Conservation (phyloP, 1,140 invertebrate genomes). For the Drosophila tropicalis region DNA sequence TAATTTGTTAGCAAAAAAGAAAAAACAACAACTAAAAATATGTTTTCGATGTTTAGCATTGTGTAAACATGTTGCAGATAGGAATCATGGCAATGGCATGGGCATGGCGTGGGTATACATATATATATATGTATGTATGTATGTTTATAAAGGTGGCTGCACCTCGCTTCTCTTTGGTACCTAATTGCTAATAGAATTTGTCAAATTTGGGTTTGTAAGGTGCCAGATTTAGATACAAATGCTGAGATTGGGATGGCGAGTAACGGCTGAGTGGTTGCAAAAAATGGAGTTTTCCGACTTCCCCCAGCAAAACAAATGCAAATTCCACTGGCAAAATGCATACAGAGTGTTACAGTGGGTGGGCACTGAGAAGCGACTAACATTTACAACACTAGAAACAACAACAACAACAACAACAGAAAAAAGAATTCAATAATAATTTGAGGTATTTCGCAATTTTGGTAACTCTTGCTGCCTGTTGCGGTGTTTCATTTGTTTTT, state of each 20-base stretch:
- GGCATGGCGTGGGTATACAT: neutral
- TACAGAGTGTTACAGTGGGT: constrained; percentile 67
- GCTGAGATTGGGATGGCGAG: constrained; percentile 14
- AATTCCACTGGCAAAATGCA: constrained; percentile 43
- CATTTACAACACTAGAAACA: constrained; percentile 65
- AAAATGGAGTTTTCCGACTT: constrained; percentile 49
- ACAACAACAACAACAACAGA: constrained; percentile 61
- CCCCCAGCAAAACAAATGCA: constrained; percentile 48
- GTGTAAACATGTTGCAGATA: constrained; percentile 46
- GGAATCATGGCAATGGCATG: constrained; percentile 18
- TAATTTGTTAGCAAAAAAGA: neutral
- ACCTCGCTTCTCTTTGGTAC: neutral
- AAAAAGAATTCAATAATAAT: constrained; percentile 75
- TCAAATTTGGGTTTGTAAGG: constrained; percentile 67
- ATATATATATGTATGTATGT: no score
- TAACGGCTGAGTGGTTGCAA: constrained; percentile 63
- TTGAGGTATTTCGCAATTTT: constrained; percentile 67
- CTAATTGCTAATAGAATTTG: constrained; percentile 67
- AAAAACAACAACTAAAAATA: neutral
- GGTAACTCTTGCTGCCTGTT: constrained; percentile 29
- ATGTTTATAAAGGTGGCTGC: constrained; percentile 8
- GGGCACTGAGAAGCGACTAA: constrained; percentile 76
- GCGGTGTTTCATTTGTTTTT: constrained; percentile 15
- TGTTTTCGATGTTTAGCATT: constrained; percentile 14
- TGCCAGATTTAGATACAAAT: constrained; percentile 48